Evolutionary conservation across 1,140 invertebrate species (phyloP).

Genomic region (Pissodes strobi): DNA sequence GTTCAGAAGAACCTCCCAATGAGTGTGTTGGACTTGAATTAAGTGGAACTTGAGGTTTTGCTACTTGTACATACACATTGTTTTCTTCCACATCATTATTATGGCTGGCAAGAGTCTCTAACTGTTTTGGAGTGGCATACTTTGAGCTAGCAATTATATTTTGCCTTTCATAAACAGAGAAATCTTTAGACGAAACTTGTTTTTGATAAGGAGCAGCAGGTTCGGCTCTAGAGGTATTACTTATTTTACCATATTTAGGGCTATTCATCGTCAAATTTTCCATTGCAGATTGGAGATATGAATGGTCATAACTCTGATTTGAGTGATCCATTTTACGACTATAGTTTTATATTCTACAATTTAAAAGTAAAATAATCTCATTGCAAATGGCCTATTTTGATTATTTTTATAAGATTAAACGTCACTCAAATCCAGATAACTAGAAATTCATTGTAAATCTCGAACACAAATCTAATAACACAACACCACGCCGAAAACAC

Average conservation of each 20-base stretch:
- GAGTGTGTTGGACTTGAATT: slow-evolving; percentile 58
- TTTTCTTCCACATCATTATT: slow-evolving; percentile 42
- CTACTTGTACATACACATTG: slow-evolving; percentile 54
- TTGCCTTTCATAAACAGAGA: slow-evolving; percentile 67
- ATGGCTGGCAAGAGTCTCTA: slow-evolving; percentile 58
- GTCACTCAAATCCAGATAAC: too few relatives aligned
- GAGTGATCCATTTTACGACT: slow-evolving; percentile 12
- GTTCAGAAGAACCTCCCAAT: slow-evolving; percentile 61
- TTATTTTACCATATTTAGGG: slow-evolving; percentile 46
- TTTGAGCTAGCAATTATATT: slow-evolving; percentile 74
- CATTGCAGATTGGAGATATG: slow-evolving; percentile 42
- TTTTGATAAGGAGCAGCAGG: slow-evolving; percentile 43
- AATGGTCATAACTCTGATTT: slow-evolving; percentile 32
- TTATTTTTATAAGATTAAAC: too few relatives aligned
- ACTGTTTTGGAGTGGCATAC: slow-evolving; percentile 74
- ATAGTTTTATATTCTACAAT: too few relatives aligned
- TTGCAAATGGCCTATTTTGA: too few relatives aligned
- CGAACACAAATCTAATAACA: too few relatives aligned
- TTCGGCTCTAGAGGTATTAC: slow-evolving; percentile 33
- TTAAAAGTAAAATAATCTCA: too few relatives aligned
- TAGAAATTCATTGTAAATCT: too few relatives aligned
- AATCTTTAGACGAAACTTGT: slow-evolving; percentile 57
- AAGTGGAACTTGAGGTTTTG: slow-evolving; percentile 57
- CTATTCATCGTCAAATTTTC: slow-evolving; percentile 46
- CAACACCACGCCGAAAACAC: too few relatives aligned